Base-by-base conservation (phyloP, 2,888 invertebrate genomes). In the Patella pellucida region DNA sequence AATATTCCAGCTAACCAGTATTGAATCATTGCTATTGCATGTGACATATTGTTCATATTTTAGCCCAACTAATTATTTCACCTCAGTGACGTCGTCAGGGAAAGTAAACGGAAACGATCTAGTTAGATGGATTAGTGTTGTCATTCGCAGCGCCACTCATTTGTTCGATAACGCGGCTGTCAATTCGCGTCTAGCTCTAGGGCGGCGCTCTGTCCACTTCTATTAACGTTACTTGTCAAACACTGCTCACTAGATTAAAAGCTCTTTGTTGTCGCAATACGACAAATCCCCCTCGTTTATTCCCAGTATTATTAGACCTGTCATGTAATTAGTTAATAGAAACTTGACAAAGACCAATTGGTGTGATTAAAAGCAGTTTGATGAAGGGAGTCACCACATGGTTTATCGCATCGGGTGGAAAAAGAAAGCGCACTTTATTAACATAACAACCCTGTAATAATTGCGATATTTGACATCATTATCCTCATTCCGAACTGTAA, bases 141-240 rank as follows among this genome's bases (percentile, higher is more conserved):
- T 76, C 73, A 70, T 56, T 62, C 71, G 62, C 73, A 73, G 71
- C 76, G 73, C 73, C 73, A 73, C 68, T 76, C 76, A 76, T 73
- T 71, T 76, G 76, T 73, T 62, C 68, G 68, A 68, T 51, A 68
- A 73, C 68, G 67, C 68, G 31, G 51, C 73, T 52, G 73, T 71
- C 76, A 68, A 41, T 56, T 62, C 19, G n/a, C 68, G 51, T 54
- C 23, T 70, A 23, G 31, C 71, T 52, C 19, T 23, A 52, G 56
- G 68, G 52, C 52, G 68, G 71, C 76, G 69, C 19, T 12, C 31
- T 72, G 76, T 68, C 76, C 51, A 54, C 69, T 72, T 68, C 54
- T 68, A 77, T 77, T 73, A 68, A 68, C 31, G 51, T n/a, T 31
- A n/a, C 68, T 54, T 68, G 68, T 73, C 73, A 73, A 68, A 68